phyloP scores from a whole-genome alignment of 2,888 invertebrate species.

The Tipula vernalis region DNA sequence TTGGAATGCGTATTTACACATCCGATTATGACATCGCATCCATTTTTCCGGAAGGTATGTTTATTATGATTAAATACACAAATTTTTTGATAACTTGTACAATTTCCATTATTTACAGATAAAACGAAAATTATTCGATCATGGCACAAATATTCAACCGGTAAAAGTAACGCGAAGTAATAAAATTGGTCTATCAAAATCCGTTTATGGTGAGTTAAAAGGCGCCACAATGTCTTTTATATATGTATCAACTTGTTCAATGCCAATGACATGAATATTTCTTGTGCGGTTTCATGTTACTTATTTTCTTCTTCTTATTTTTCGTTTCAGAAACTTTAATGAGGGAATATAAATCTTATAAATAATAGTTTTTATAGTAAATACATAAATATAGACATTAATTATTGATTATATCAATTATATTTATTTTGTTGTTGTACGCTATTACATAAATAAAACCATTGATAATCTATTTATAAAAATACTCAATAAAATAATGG shows the following conservation, averaged over 20 bases:
- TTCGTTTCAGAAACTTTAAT: constrained; percentile 4
- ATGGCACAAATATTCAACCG: constrained; percentile 13
- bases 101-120: constrained; percentile 11
- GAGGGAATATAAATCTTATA: constrained; percentile 8
- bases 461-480: neutral
- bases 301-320: neutral
- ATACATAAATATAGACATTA: neutral
- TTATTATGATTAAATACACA: neutral
- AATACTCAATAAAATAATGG: neutral
- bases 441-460: neutral
- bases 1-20: constrained; percentile 20
- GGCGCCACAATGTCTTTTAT: neutral
- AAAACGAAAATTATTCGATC: constrained; percentile 15
- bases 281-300: neutral
- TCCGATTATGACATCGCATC: constrained; percentile 16
- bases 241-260: neutral
- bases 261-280: neutral
- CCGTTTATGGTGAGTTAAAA: constrained; percentile 15
- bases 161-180: constrained; percentile 15
- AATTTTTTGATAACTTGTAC: neutral
- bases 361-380: neutral
- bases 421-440: neutral
- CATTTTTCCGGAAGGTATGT: constrained; percentile 18
- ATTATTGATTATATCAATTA: neutral
- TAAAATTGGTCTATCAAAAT: constrained; percentile 15